Evolutionary conservation across 2,113 vertebrate genomes (phyloP), one percentile per base, ranked within the genome.

Genomic region (Mirza zaza): DNA sequence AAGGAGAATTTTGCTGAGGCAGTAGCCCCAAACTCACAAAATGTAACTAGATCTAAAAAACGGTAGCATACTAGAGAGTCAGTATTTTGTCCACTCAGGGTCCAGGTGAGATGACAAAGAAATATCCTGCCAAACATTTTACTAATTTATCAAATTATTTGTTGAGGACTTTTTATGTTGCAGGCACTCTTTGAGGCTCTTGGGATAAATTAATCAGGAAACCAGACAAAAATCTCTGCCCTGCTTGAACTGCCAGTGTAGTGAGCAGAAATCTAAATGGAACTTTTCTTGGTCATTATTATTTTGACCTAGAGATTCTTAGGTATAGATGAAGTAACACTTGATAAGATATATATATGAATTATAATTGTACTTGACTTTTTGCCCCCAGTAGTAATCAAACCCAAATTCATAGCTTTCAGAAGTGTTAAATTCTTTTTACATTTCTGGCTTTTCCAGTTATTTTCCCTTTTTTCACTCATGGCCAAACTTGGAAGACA

Each of bases 391-490:
- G 36, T 68, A 85, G 81, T 94, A 97, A 84, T 95, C 15, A 90
- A 94, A 71, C 34, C 57, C 87, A 96, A 90, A 48, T 32, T 50
- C 89, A 80, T 79, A 95, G 48, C 80, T 92, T 92, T 95, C 55
- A 85, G 50, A 96, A 93, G 73, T 91, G 79, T 57, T 92, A 80
- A 85, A 87, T 95, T 96, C 92, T 94, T 96, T 92, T 95, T 82
- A 76, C 77, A 73, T 77, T 95, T 96, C 76, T 97, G 93, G 76
- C 39, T 90, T 90, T 61, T 63, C 36, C 14, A 89, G 36, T 96
- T 90, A 55, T 76, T 94, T 96, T 29, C 65, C 65, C 34, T 91
- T 86, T 96, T 88, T 70, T 94, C 85, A 85, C 27, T 96, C 71
- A 79, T 75, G 76, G 50, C 67, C 65, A 55, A 87, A 80, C 36